These are phyloP conservation scores for Cheilosia grossa DNA, from an alignment of 2,888 invertebrate genomes.

Conservation along the genomic window DNA sequence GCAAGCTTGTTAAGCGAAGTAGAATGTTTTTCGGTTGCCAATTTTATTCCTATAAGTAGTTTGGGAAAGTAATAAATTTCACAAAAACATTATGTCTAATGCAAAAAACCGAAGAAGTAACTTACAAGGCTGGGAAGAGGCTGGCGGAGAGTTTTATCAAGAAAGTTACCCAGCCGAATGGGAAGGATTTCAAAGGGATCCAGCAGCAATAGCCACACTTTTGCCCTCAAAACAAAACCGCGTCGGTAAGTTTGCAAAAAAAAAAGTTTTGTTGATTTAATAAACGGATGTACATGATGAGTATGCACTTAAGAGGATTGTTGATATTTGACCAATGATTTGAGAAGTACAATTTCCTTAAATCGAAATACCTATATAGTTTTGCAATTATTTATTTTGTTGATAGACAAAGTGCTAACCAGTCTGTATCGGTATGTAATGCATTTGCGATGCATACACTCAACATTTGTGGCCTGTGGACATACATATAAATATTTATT, in stretches of 20 bases:
- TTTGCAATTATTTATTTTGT: slow-evolving; percentile 3
- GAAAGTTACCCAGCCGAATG: slow-evolving; percentile 90
- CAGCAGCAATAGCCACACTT: slow-evolving; percentile 89
- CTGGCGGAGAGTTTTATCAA: slow-evolving; percentile 93
- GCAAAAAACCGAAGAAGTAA: slow-evolving; percentile 78
- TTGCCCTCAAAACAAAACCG: slow-evolving; percentile 92
- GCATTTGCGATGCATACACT: slow-evolving; percentile 2
- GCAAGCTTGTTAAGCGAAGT: slow-evolving; percentile 36
- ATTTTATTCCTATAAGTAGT: slow-evolving; percentile 39
- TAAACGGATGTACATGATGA: not conserved
- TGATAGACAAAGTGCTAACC: not conserved
- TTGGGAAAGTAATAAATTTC: slow-evolving; percentile 32
- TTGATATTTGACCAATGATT: not conserved
- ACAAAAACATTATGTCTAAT: slow-evolving; percentile 68
- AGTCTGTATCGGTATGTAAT: slow-evolving; percentile 3
- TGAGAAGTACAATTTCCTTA: not conserved
- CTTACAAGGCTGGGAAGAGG: slow-evolving; percentile 91
- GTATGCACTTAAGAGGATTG: not conserved
- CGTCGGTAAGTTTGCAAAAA: slow-evolving; percentile 84
- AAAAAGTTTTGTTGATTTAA: slow-evolving; percentile 13
- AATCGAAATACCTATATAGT: not conserved
- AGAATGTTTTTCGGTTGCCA: slow-evolving; percentile 40
- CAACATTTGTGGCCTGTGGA: not conserved
- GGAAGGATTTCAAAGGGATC: slow-evolving; percentile 89
- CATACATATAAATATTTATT: not conserved